Base-by-base conservation (phyloP, 2,113 vertebrate species). In the Hippocampus comes region DNA sequence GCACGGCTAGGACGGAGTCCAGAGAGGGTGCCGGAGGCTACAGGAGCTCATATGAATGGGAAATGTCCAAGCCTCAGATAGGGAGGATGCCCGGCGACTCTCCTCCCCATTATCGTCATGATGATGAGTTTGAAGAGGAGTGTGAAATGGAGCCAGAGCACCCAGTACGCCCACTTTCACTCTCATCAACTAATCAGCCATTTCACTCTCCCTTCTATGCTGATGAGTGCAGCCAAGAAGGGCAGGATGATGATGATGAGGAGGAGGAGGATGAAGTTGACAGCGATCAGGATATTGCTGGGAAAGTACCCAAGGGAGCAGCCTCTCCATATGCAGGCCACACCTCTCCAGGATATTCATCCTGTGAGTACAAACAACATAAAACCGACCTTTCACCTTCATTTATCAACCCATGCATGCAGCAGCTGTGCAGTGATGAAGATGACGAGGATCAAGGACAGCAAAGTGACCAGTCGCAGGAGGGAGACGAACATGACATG, bases 381-480 rank as follows among this genome's bases (percentile, higher is more conserved):
- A 94, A 94, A 84, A 94, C 94, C 27, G 97, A 97, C 80, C 93
- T 97, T 21, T 98, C 97, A 0, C 97, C 97, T 9, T 97, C 97
- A 9, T 99, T 98, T 82, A 95, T 99, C 82, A 98, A 97, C 83
- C 96, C 96, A 0, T 93, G 92, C 78, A 94, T 94, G 74, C 93
- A 93, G 2, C 95, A 90, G 49, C 78, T 95, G 38, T 94, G 92
- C 21, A 96, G 94, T 25, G 95, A 98, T 0, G 94, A 94, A 68
- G 95, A 96, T 5, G 91, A 93, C 1, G 94, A 95, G 8, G 91
- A 94, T 68, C 93, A 94, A 12, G 88, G 76, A 2, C 48, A 46
- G n/a, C 78, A 78, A 6, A 91, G 88, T 42, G 91, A 91, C 78
- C 91, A 87, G 4, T 92, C 91, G 0, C 90, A 92, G 63, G 90